Conservation (phyloP, 2,797 vertebrate species). For the Myotis myotis region DNA sequence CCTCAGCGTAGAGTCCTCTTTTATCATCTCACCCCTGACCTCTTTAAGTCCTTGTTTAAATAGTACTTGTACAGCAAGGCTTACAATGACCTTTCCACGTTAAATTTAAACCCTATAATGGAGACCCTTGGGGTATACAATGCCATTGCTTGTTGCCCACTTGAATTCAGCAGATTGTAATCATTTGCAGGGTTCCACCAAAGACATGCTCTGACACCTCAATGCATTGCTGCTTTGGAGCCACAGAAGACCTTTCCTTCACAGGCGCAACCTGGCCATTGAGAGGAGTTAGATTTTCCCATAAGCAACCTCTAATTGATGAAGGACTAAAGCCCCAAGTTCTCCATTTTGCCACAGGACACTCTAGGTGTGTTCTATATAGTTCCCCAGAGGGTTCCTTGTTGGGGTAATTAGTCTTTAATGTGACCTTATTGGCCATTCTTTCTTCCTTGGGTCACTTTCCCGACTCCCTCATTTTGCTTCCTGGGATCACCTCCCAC, state of each 20-base stretch:
- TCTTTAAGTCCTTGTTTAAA: not conserved
- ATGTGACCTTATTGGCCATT: not conserved
- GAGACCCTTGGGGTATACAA: not conserved
- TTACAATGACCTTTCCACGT: not conserved
- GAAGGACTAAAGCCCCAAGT: not conserved
- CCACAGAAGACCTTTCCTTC: not conserved
- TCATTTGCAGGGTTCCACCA: not conserved
- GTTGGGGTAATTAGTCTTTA: not conserved
- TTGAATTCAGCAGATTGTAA: not conserved
- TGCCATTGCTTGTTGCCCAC: accelerated
- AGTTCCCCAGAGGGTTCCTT: not conserved
- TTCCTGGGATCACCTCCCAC: not conserved
- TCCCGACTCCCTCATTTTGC: not conserved
- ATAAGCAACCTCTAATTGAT: not conserved
- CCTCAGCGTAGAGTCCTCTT: not conserved
- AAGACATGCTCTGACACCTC: not conserved
- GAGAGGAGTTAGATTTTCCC: not conserved
- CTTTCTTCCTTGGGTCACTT: not conserved
- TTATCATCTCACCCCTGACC: not conserved
- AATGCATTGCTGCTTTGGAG: not conserved
- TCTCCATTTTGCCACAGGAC: not conserved
- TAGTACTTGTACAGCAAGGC: not conserved
- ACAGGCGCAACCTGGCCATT: not conserved
- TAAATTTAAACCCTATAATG: not conserved
- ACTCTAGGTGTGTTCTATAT: not conserved